Conservation (phyloP, 2,113 vertebrate genomes). For the Bufo gargarizans region DNA sequence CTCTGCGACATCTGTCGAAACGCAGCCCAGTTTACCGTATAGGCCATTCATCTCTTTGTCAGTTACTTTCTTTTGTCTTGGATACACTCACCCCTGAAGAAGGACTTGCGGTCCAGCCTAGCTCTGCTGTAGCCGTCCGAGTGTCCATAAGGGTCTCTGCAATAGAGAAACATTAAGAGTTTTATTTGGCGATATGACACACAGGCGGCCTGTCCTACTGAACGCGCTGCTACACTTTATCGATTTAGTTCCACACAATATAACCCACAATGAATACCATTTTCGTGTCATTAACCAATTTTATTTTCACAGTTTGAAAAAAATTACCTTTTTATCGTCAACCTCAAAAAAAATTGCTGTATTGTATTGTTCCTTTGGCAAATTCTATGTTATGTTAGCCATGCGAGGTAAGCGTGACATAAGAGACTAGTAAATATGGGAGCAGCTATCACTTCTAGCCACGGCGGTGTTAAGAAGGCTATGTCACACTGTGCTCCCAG, state of each 20-base stretch:
- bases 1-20: background rate
- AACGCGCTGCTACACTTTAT: constrained; percentile 15
- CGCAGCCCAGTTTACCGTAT: too few species aligned
- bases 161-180: constrained; percentile 63
- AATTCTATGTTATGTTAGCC: background rate
- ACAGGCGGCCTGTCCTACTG: background rate
- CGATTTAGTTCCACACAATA: constrained; percentile 41
- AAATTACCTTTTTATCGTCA: constrained; percentile 12
- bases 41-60: too few species aligned
- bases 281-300: constrained; percentile 41
- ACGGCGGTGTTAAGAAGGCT: background rate
- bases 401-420: background rate
- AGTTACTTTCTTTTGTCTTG: background rate
- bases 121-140: constrained; percentile 94
- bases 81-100: constrained; percentile 89
- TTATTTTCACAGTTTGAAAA: constrained; percentile 38
- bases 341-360: background rate
- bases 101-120: constrained; percentile 97
- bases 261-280: constrained; percentile 38
- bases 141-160: constrained; percentile 98
- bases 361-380: background rate
- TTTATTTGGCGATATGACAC: background rate
- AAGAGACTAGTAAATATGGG: constrained; percentile 17
- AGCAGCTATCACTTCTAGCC: background rate
- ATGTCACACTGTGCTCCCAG: background rate